phyloP scores from a whole-genome alignment of 2,113 vertebrate species.

The Charina bottae region DNA sequence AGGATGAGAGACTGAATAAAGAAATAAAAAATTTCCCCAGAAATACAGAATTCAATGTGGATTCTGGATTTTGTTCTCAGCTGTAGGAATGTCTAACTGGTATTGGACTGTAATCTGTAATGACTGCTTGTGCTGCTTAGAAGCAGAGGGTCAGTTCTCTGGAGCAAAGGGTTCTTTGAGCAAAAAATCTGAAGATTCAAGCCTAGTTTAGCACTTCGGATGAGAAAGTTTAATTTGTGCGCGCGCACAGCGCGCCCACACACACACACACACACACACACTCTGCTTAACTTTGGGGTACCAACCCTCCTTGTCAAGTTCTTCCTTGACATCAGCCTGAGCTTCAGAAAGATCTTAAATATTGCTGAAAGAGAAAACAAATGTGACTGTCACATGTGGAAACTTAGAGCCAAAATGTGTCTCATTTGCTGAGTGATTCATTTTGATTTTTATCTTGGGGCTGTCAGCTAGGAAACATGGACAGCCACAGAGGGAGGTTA shows the following conservation, averaged over 20 bases:
- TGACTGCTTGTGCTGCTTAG: neutral
- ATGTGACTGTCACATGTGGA: slow-evolving; percentile 57
- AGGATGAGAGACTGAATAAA: no score
- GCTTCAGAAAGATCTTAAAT: slow-evolving; percentile 42
- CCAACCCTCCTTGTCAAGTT: slow-evolving; percentile 17
- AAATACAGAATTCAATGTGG: no score
- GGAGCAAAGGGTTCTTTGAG: neutral
- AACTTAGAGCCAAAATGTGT: slow-evolving; percentile 68
- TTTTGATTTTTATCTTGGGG: slow-evolving; percentile 67
- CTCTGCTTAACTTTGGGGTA: neutral
- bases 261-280: no score
- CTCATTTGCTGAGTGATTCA: slow-evolving; percentile 69
- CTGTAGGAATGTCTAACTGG: neutral
- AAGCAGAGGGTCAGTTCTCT: neutral
- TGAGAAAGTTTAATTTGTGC: neutral
- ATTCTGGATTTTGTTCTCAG: neutral
- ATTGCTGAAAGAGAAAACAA: slow-evolving; percentile 55
- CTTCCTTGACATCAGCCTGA: slow-evolving; percentile 41
- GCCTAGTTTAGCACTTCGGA: neutral
- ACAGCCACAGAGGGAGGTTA: slow-evolving; percentile 63
- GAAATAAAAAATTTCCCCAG: no score
- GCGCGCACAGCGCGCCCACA: no score
- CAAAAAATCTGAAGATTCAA: neutral
- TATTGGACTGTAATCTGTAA: neutral
- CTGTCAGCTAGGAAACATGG: slow-evolving; percentile 67